Evolutionary conservation across 1,140 invertebrate species (phyloP).

Genomic region (Hycleus cichorii): DNA sequence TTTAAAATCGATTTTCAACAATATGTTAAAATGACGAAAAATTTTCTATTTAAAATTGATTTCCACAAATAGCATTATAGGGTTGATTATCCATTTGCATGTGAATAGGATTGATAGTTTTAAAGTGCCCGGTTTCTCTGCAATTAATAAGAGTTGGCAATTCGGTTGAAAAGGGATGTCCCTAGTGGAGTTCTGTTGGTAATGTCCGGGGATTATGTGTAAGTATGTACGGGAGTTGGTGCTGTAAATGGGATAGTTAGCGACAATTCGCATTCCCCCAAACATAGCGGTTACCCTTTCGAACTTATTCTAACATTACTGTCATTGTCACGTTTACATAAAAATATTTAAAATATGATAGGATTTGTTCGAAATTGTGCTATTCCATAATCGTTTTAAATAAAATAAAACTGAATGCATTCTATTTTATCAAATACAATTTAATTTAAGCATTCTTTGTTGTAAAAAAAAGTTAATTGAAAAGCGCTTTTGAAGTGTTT

Average conservation of each 20-base stretch:
- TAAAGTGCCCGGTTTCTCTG: background rate
- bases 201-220: constrained; percentile 35
- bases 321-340: constrained; percentile 40
- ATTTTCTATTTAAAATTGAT: too few relatives aligned
- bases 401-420: too few relatives aligned
- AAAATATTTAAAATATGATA: constrained; percentile 38
- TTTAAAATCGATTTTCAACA: background rate
- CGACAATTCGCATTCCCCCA: constrained; percentile 42
- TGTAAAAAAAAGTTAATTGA: too few relatives aligned
- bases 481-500: too few relatives aligned
- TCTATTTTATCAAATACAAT: too few relatives aligned
- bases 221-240: constrained; percentile 23
- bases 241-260: constrained; percentile 38
- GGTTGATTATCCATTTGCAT: too few relatives aligned
- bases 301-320: constrained; percentile 33
- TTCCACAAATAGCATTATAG: too few relatives aligned
- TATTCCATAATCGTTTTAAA: too few relatives aligned
- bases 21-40: too few relatives aligned
- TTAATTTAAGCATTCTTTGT: too few relatives aligned
- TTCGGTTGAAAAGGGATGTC: constrained; percentile 1
- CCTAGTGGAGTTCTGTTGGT: constrained; percentile 23
- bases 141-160: constrained; percentile 5
- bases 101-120: too few relatives aligned
- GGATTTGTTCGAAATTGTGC: constrained; percentile 20
- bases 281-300: constrained; percentile 38